Evolutionary conservation across 2,797 vertebrate species (phyloP).

Genomic region (Pachyuromys duprasi): DNA sequence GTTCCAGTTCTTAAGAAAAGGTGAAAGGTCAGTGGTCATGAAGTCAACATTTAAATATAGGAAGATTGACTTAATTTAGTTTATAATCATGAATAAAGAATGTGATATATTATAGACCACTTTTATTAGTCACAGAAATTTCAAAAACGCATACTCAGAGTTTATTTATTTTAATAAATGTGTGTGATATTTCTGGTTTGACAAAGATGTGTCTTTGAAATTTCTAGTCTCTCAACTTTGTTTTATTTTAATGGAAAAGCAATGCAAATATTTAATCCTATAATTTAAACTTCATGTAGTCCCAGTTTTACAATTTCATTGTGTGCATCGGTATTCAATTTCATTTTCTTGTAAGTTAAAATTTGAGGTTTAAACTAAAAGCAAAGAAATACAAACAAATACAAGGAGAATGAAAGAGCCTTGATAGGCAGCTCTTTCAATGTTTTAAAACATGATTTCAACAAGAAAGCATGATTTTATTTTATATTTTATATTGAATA

Average conservation of each 20-base stretch:
- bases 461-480: not conserved
- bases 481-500: not conserved
- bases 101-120: not conserved
- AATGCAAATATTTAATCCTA: constrained; percentile 9
- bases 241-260: not conserved
- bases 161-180: not conserved
- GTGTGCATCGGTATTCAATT: not conserved
- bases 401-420: not conserved
- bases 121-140: not conserved
- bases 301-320: not conserved
- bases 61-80: not conserved
- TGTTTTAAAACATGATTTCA: not conserved
- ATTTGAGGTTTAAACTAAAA: not conserved
- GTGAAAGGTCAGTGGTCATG: not conserved
- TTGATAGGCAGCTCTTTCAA: not conserved
- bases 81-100: not conserved
- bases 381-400: not conserved
- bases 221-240: not conserved
- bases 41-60: not conserved
- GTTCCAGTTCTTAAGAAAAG: not conserved
- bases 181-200: not conserved
- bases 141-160: not conserved
- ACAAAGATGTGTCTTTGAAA: not conserved
- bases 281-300: not conserved
- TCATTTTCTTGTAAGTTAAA: not conserved